Conservation (phyloP, 2,797 vertebrate genomes). For the Acanthiza pusilla region DNA sequence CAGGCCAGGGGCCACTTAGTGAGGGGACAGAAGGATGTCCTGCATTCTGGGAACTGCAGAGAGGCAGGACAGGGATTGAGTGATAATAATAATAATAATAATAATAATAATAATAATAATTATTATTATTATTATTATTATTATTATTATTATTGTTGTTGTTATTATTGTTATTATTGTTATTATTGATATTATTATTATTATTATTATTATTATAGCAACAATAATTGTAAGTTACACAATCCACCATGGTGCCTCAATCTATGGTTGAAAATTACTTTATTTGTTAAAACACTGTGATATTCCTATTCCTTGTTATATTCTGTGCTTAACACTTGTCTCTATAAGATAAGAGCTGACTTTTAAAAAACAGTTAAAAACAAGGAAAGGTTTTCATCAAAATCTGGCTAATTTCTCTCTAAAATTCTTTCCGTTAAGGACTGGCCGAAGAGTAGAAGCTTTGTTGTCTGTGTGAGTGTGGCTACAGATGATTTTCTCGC, state of each 20-base stretch:
- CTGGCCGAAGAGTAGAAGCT: background rate
- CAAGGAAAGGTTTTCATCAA: background rate
- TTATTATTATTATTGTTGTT: no score
- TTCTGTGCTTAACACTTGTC: background rate
- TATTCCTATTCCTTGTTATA: background rate
- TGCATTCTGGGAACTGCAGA: background rate
- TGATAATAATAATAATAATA: no score
- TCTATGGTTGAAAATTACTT: background rate
- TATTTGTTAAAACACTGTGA: background rate
- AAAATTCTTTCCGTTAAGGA: background rate
- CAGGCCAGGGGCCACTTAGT: background rate
- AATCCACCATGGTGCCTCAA: fast-evolving
- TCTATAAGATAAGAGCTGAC: background rate
- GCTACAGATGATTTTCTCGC: background rate
- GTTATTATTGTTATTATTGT: no score
- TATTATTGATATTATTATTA: no score
- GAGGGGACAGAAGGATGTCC: background rate
- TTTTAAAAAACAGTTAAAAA: background rate
- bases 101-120: no score
- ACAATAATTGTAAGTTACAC: background rate
- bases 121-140: no score
- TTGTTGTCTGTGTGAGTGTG: background rate
- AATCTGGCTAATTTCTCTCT: background rate
- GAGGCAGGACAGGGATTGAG: background rate
- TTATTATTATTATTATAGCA: no score